Evolutionary conservation across 2,113 vertebrate genomes (phyloP), one percentile per base, ranked within the genome.

Genomic region (Periophthalmus modestus): DNA sequence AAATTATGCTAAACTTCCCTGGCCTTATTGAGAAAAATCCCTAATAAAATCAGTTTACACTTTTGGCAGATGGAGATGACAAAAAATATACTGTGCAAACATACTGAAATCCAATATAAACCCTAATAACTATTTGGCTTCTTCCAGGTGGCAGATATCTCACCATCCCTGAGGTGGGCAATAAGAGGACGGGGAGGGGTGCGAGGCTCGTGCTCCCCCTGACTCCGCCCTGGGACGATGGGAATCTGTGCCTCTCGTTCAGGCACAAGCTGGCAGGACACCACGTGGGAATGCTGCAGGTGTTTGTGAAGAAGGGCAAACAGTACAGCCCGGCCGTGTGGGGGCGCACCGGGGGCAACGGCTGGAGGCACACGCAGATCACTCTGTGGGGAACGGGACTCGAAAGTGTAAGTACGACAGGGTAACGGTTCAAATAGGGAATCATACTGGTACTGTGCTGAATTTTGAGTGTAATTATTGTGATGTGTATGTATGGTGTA

Each of bases 331-430:
- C 95, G 0, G 95, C 96, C 0, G 82, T 99, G 0, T 99, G 97
- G 97, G 95, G 95, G 7, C 93, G 96, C 28, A 96, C 93, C 0
- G 94, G 96, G 0, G 96, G 96, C 59, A 95, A 91, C 0, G 95
- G 95, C 85, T 99, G 97, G 97, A 96, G 95, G 71, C 94, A 94
- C 68, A 96, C 97, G 5, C 95, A 95, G 39, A 91, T 98, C 82
- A 96, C 95, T 4, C 65, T 98, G 68, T 93, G 59, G 85, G 96
- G 95, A 47, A 79, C 65, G 0, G 95, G 94, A 78, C 79, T 96
- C 82, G 94, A 93, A 85, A 97, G 95, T 67, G 97, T 99, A 83
- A 97, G 97, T 96, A 24, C 36, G 3, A 68, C 7, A n/a, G 11
- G 57, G 23, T 58, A n/a, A 57, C 54, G 7, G n/a, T 57, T 50